A percentile compares a stretch with the other conserved stretches of the same genome.
Conservation (phyloP, 2,113 vertebrate species). For the Vombatus ursinus region DNA sequence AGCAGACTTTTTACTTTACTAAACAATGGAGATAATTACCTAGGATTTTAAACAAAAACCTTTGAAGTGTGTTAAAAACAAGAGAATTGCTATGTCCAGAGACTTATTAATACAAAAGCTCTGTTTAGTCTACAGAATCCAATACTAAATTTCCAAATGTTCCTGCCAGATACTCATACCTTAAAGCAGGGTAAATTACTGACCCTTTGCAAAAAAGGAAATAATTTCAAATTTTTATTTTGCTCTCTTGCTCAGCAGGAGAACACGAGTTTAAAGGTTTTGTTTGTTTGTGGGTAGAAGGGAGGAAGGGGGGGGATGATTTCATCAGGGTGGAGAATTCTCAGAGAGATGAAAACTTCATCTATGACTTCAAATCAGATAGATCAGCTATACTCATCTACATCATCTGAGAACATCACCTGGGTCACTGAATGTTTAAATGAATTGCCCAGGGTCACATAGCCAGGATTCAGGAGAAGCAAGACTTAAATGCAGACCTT, state of each 20-base stretch:
- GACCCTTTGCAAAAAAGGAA: slow-evolving; percentile 25
- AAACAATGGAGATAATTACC: slow-evolving; percentile 28
- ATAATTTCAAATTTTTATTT: not conserved
- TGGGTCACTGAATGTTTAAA: not conserved
- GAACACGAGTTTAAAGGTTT: not conserved
- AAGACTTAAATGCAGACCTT: not conserved
- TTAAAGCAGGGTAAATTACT: slow-evolving; percentile 17
- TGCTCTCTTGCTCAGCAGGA: slow-evolving; percentile 7
- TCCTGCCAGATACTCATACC: slow-evolving; percentile 39
- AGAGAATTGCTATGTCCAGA: slow-evolving; percentile 50
- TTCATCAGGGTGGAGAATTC: not conserved
- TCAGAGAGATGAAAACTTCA: not conserved
- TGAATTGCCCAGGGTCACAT: not conserved
- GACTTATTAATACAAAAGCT: slow-evolving; percentile 53
- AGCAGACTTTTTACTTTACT: slow-evolving; percentile 37
- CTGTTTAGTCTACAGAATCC: slow-evolving; percentile 61
- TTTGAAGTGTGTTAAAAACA: slow-evolving; percentile 63
- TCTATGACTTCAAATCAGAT: not conserved
- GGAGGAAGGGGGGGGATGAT: not conserved
- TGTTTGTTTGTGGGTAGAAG: not conserved
- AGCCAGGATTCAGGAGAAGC: not conserved
- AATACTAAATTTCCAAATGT: slow-evolving; percentile 44
- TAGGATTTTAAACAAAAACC: slow-evolving; percentile 36
- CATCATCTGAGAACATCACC: not conserved
- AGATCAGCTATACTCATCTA: not conserved